Percentiles rank a stretch among this genome's conserved stretches.
Evolutionary conservation across 2,888 invertebrate genomes (phyloP).

Genomic region (Sminthurinus aureus): DNA sequence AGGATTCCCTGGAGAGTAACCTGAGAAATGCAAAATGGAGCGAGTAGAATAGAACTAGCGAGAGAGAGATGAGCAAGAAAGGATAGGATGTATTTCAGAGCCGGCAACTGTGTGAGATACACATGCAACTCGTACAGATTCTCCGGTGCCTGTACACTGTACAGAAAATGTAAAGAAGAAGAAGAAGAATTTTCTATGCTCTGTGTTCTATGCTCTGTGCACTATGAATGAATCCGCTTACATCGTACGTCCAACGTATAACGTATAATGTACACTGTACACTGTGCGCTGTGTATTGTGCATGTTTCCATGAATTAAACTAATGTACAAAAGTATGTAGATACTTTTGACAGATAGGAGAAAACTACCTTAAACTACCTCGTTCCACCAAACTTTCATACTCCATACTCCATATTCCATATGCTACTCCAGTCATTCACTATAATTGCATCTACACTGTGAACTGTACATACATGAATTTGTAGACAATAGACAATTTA

Average conservation of each 20-base stretch:
- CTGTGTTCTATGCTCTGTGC: not conserved
- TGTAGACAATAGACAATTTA: too few relatives aligned
- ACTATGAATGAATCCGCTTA: not conserved
- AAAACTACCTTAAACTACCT: not conserved
- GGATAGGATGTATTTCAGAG: too few relatives aligned
- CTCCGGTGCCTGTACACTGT: too few relatives aligned
- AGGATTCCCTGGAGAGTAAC: constrained; percentile 14
- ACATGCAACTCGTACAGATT: too few relatives aligned
- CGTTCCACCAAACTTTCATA: not conserved
- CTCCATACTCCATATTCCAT: not conserved
- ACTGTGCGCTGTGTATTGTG: not conserved
- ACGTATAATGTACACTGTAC: not conserved
- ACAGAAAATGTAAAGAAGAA: too few relatives aligned
- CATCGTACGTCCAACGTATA: not conserved
- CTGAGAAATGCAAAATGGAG: not conserved
- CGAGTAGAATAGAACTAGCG: not conserved
- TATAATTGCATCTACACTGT: not conserved
- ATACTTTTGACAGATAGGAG: constrained; percentile 26
- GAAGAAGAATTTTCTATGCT: too few relatives aligned
- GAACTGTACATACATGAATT: too few relatives aligned
- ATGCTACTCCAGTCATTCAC: not conserved
- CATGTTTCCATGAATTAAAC: constrained; percentile 18
- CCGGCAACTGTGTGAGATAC: too few relatives aligned
- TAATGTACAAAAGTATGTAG: constrained; percentile 20
- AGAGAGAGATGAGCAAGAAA: too few relatives aligned